Evolutionary conservation across 2,113 vertebrate genomes (phyloP).

Genomic region (Eolophus roseicapilla): DNA sequence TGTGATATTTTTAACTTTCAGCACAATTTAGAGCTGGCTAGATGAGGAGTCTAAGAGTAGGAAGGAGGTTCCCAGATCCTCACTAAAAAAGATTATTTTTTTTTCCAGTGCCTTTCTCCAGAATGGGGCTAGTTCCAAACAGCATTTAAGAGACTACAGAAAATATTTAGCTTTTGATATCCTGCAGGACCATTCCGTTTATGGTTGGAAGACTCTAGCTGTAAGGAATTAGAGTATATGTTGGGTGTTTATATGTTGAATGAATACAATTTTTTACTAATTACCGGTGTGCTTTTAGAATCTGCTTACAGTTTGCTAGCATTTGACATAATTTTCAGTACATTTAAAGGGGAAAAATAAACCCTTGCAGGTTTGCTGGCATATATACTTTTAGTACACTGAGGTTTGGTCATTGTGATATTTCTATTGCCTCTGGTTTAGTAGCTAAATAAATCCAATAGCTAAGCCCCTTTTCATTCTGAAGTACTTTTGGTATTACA

Average conservation of each 20-base stretch:
- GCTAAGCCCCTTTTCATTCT: not conserved
- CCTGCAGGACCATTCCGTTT: not conserved
- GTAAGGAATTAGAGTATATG: not conserved
- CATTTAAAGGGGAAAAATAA: not conserved
- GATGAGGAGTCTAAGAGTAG: not conserved
- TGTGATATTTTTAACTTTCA: constrained; percentile 33
- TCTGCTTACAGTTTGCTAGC: not conserved
- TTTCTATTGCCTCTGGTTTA: not conserved
- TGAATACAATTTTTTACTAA: not conserved
- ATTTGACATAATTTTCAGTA: not conserved
- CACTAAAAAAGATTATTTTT: not conserved
- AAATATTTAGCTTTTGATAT: not conserved
- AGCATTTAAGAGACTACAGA: not conserved
- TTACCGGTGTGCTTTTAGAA: not conserved
- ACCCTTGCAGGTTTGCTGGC: not conserved
- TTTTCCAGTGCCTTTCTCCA: not conserved
- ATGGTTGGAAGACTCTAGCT: not conserved
- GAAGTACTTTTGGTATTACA: not conserved
- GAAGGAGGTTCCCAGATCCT: not conserved
- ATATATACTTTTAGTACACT: not conserved
- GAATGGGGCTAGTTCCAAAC: not conserved
- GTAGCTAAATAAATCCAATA: not conserved
- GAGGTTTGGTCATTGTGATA: not conserved
- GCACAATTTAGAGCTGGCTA: not conserved
- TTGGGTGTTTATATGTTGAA: not conserved